phyloP scores from a whole-genome alignment of 2,888 invertebrate species.

The Aphidoletes aphidimyza region DNA sequence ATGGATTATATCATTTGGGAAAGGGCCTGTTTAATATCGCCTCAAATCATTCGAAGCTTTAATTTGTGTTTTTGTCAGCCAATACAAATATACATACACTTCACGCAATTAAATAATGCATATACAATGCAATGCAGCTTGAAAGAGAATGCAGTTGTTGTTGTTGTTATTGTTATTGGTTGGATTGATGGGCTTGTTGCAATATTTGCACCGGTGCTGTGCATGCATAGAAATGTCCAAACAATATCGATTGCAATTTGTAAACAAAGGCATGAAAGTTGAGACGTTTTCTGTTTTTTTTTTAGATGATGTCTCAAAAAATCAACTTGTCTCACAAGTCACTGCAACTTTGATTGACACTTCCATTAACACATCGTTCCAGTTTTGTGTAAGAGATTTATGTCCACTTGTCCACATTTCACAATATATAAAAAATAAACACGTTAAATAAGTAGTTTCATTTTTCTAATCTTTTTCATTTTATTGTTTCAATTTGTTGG shows the following conservation, averaged over 20 bases:
- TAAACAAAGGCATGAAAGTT: neutral
- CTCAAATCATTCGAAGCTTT: neutral
- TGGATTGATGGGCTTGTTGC: neutral
- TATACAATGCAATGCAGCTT: constrained; percentile 2
- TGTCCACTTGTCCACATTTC: too few relatives aligned
- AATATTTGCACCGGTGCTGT: neutral
- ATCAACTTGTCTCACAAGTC: too few relatives aligned
- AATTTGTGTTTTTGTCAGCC: neutral
- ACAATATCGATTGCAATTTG: neutral
- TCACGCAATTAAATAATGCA: neutral
- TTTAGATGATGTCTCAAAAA: too few relatives aligned
- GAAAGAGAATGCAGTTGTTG: neutral
- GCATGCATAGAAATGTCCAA: neutral
- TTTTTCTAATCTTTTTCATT: too few relatives aligned
- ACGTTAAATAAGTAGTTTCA: too few relatives aligned
- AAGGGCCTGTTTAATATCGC: constrained; percentile 27
- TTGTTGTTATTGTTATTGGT: neutral
- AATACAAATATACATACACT: neutral
- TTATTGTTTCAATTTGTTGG: neutral
- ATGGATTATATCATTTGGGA: constrained; percentile 30
- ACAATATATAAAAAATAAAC: too few relatives aligned
- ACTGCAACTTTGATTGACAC: too few relatives aligned
- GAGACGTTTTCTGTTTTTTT: too few relatives aligned
- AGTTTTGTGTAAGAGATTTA: too few relatives aligned
- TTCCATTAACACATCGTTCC: too few relatives aligned